phyloP scores from a whole-genome alignment of 2,797 vertebrate species.

The Eospalax fontanierii region DNA sequence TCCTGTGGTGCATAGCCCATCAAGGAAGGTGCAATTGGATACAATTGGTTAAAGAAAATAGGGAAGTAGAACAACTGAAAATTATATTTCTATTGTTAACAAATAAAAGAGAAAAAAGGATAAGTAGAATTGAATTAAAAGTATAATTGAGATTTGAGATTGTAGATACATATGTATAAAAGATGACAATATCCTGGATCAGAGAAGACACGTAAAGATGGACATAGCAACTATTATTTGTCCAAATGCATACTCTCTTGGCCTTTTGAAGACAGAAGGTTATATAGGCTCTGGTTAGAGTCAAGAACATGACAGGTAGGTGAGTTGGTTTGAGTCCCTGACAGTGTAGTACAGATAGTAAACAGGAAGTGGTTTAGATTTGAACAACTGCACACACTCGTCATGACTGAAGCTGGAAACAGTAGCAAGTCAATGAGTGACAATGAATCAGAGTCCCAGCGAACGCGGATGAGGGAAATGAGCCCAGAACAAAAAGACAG shows the following conservation, averaged over 20 bases:
- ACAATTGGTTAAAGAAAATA: neutral
- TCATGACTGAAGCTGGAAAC: slow-evolving; percentile 40
- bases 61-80: neutral
- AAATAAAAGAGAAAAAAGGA: neutral
- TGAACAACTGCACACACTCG: slow-evolving; percentile 15
- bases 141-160: slow-evolving; percentile 26
- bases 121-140: slow-evolving; percentile 41
- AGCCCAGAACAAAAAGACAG: neutral
- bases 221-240: neutral
- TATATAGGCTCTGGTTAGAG: neutral
- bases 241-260: neutral
- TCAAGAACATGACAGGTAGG: neutral
- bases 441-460: too few species aligned
- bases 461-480: neutral
- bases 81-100: neutral
- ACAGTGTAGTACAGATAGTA: neutral
- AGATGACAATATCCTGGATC: neutral
- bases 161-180: neutral
- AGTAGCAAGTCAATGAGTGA: neutral
- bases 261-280: neutral
- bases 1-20: neutral
- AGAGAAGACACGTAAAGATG: neutral
- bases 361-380: slow-evolving; percentile 35
- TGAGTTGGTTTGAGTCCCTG: slow-evolving; percentile 30
- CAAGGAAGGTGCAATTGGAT: neutral